Evolutionary conservation across 2,888 invertebrate species (phyloP), one percentile per base, ranked within the genome.

Genomic region (Ischnus inquisitorius): DNA sequence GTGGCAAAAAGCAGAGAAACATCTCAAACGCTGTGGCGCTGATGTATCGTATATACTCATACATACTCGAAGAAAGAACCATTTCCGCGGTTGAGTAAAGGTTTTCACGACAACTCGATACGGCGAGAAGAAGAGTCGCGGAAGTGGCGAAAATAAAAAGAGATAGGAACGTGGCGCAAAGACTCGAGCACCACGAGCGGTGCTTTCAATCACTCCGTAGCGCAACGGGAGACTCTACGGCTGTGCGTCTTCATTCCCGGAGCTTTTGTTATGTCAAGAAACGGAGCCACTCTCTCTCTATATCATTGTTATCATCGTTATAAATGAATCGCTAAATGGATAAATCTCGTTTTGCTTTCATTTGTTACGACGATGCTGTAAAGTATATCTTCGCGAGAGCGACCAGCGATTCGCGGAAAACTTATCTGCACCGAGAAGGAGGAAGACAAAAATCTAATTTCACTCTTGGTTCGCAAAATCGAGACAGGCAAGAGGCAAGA

Each of bases 61-160:
- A 51, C 19, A 67, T 76, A 48, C 72, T 60, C 48, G 64, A 65
- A 78, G 83, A 84, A 72, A 84, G 77, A 79, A 82, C 74, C 34
- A 74, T 43, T 68, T 74, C 67, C 71, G 77, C 48, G 67, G 77
- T 78, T 77, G 67, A 64, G 72, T 74, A 57, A 77, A 78, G 83
- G 77, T 84, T 84, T 80, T 74, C 83, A 74, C 83, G 72, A 80
- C 80, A 84, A 78, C 83, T 77, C 77, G 51, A 60, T 64, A 69
- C 72, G 74, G 72, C 25, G 28, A 43, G 62, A 62, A 41, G 76
- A 62, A 64, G 22, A 25, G 64, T n/a, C 10, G 69, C 22, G 14
- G 60, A 65, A 72, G 67, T 62, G 43, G 62, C 34, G 46, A 43
- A 39, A 62, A 71, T 43, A 76, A 34, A 3, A 25, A 14, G 41